Evolutionary conservation across 2,888 invertebrate genomes (phyloP), one percentile per base, ranked within the genome.

Genomic region (Agrochola litura): DNA sequence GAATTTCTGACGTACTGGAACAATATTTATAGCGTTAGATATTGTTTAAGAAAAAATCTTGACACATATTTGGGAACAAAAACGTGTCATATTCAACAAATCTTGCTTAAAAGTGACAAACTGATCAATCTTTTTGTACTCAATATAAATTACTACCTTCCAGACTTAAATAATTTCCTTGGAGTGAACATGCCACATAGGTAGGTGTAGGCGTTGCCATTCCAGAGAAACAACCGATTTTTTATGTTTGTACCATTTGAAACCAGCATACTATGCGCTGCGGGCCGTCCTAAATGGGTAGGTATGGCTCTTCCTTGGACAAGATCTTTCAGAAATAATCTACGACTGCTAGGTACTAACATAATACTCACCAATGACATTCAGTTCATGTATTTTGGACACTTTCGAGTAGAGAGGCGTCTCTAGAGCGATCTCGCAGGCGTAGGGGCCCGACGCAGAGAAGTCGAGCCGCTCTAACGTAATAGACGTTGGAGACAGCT

Each of bases 351-450:
- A 6, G 52, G 22, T 41, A n/a, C 52, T 56, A n/a, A 12, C 6
- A 56, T 0, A 37, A 37, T 67, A 68, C 68, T 68, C 37, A 98
- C 98, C 98, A 95, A 98, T 98, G 80, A 98, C 98, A 91, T 97
- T 98, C 89, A 98, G 97, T 93, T 98, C 97, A 92, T 98, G 98
- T 90, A 97, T 97, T 89, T 98, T 97, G 54, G 98, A 98, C 89
- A 98, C 97, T 96, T 98, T 98, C 60, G 98, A 98, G 94, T 98
- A 98, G 90, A 98, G 97, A 82, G 98, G 98, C 69, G 98, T 97
- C 91, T 98, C 98, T 91, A 98, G 97, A 75, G 98, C 98, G 46
- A 98, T 98, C 92, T 98, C 98, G 92, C 99, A 99, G 78, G 97
- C 98, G 95, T 98, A 99, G 73, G 97, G 97, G 46, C 98, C 98